A percentile compares a stretch with the other conserved stretches of the same genome.
Conservation (phyloP, 1,140 invertebrate genomes). For the Eufriesea mexicana region DNA sequence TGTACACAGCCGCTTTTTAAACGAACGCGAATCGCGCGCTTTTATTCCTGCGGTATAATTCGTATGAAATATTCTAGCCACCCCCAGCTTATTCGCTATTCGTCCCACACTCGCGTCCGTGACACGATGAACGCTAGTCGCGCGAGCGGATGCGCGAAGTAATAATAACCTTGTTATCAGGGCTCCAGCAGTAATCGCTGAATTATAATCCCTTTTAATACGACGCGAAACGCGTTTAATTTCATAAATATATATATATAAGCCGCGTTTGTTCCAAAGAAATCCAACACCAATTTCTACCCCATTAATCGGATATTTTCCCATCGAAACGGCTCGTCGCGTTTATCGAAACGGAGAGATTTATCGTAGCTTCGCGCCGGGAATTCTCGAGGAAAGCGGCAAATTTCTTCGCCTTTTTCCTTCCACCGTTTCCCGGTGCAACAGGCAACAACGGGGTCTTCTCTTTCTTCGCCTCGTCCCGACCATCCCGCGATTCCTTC, state of each 20-base stretch:
- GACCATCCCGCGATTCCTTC: background rate
- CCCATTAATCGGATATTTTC: background rate
- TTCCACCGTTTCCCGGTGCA: background rate
- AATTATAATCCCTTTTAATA: background rate
- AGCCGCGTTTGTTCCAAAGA: no score
- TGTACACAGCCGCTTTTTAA: background rate
- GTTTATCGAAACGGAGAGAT: background rate
- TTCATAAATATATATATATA: background rate
- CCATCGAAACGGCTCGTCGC: background rate
- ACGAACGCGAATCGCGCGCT: background rate
- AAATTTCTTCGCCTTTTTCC: background rate
- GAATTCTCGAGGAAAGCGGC: background rate
- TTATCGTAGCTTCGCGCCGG: background rate
- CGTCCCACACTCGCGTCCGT: no score
- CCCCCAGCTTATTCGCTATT: background rate
- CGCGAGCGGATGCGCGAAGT: background rate
- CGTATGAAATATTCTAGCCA: background rate
- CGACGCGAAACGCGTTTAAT: background rate
- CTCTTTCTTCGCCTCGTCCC: no score
- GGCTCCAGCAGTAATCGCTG: background rate
- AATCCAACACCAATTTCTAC: background rate
- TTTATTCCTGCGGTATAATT: background rate
- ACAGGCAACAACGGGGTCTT: background rate
- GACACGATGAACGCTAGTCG: no score
- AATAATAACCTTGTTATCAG: background rate